Conservation (phyloP, 2,113 vertebrate genomes). For the Podiceps cristatus region DNA sequence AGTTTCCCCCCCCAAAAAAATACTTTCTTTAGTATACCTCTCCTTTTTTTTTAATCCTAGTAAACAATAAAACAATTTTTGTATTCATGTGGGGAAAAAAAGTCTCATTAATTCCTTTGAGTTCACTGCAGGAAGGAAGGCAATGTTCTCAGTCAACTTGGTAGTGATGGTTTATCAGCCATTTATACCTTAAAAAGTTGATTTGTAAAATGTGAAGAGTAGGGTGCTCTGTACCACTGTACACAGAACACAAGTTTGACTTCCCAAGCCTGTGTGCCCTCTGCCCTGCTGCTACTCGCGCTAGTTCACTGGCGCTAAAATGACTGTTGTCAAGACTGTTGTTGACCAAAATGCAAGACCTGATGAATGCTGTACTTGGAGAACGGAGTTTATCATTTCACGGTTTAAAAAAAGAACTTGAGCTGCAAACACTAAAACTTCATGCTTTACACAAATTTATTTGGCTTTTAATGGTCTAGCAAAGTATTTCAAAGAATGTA, state of each 20-base stretch:
- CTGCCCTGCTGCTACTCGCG: neutral
- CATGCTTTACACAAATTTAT: neutral
- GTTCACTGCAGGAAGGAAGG: neutral
- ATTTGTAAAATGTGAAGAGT: neutral
- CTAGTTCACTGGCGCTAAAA: neutral
- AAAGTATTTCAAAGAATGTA: neutral
- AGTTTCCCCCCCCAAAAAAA: neutral
- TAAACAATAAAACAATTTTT: neutral
- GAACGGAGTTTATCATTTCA: neutral
- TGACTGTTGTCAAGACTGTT: neutral
- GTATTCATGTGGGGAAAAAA: neutral
- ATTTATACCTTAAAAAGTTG: neutral
- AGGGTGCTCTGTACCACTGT: neutral
- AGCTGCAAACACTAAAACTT: neutral
- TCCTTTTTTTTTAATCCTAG: neutral
- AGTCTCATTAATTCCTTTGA: neutral
- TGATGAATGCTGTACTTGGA: neutral
- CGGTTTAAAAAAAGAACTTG: neutral
- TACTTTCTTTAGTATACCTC: neutral
- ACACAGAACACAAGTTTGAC: neutral
- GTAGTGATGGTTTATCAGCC: neutral
- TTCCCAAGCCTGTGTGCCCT: neutral
- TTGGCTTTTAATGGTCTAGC: neutral
- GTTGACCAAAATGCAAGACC: neutral
- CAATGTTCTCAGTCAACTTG: neutral